Evolutionary conservation across 2,113 vertebrate genomes (phyloP).

Genomic region (Tricholaema leucomelas): DNA sequence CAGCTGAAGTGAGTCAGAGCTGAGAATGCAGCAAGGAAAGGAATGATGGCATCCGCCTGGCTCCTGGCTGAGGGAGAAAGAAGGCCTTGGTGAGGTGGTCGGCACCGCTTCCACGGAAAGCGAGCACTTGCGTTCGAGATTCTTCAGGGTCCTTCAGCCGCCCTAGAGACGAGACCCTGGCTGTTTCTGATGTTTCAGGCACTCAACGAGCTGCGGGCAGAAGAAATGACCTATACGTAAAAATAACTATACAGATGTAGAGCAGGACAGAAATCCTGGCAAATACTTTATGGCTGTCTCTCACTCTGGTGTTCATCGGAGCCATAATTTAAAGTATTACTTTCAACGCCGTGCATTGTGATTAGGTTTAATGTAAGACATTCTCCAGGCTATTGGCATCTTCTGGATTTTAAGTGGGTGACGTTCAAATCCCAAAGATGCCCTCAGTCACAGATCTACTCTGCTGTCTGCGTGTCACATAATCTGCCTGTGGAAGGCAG

Average conservation of each 20-base stretch:
- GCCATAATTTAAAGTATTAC: not conserved
- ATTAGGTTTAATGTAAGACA: not conserved
- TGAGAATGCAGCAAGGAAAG: not conserved
- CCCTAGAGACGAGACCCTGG: rapidly evolving
- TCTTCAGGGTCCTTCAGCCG: rapidly evolving
- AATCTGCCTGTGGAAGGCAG: not conserved
- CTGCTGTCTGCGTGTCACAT: not conserved
- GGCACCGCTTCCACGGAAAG: rapidly evolving
- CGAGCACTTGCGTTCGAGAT: rapidly evolving
- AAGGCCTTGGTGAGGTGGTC: rapidly evolving
- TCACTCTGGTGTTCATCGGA: not conserved
- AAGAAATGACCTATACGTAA: not conserved
- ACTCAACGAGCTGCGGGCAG: not conserved
- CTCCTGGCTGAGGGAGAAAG: not conserved
- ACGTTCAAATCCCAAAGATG: not conserved
- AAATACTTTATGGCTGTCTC: rapidly evolving
- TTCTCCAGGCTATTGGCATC: not conserved
- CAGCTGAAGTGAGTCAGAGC: not conserved
- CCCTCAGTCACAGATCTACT: not conserved
- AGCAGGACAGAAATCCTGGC: not conserved
- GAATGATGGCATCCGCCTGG: rapidly evolving
- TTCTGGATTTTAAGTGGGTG: not conserved
- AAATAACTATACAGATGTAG: not conserved
- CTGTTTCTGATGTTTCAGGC: rapidly evolving
- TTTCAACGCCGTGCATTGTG: not conserved